A percentile compares a stretch with the other conserved stretches of the same genome.
phyloP scores from a whole-genome alignment of 2,888 invertebrate genomes.

The Ophion costatus region DNA sequence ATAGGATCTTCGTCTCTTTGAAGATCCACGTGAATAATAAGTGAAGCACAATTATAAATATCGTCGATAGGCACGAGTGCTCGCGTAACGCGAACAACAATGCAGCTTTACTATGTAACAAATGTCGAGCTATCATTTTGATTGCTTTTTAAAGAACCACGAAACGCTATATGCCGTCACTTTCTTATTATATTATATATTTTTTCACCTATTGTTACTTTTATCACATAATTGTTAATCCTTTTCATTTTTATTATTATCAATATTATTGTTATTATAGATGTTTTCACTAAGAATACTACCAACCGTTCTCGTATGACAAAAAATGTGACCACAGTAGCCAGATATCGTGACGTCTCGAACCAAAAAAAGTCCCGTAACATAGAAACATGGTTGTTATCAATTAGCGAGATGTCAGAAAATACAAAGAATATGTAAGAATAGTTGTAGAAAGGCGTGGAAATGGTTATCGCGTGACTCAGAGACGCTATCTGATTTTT shows the following conservation, averaged over 20 bases:
- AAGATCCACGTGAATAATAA: no score
- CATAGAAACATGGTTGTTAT: not conserved
- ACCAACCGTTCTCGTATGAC: not conserved
- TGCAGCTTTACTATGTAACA: no score
- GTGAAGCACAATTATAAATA: no score
- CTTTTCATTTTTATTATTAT: not conserved
- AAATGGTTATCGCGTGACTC: not conserved
- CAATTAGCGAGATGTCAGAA: slow-evolving; percentile 1
- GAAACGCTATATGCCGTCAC: no score
- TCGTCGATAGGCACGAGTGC: no score
- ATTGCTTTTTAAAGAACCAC: no score
- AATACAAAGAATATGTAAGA: not conserved
- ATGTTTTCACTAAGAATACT: not conserved
- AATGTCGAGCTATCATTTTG: no score
- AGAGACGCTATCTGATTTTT: not conserved
- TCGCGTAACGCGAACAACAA: no score
- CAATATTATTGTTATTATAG: not conserved
- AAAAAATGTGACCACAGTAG: not conserved
- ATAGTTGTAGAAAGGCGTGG: not conserved
- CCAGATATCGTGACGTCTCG: not conserved
- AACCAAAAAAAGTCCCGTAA: not conserved
- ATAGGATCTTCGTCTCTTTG: no score
- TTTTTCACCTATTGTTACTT: no score
- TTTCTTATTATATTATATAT: no score
- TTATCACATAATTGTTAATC: not conserved